Percentiles rank a stretch among this genome's conserved stretches.
Evolutionary conservation across 35 echinoderm and acorn worm species (phyloP).

Genomic region (Holothuria glaberrima): DNA sequence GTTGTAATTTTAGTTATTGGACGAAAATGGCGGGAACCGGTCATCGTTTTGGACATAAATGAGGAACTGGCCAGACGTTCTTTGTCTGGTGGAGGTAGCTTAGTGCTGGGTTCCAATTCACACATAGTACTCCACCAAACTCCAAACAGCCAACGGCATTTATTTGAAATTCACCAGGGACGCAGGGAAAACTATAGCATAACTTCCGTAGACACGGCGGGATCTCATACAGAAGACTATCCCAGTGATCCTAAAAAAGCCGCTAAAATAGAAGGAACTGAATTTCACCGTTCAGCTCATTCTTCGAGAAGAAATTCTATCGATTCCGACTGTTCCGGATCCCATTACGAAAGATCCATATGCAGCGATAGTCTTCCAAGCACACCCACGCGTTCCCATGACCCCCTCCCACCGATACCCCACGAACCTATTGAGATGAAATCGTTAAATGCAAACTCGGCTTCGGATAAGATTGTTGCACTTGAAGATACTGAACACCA

Average conservation of each 20-base stretch:
- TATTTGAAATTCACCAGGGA: constrained; percentile 29
- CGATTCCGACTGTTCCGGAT: constrained; percentile 18
- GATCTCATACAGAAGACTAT: neutral
- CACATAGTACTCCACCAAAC: neutral
- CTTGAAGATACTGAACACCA: constrained; percentile 43
- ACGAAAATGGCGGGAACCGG: constrained; percentile 44
- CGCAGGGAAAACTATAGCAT: constrained; percentile 15
- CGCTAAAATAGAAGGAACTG: constrained; percentile 41
- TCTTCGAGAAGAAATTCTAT: constrained; percentile 41
- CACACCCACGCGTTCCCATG: neutral
- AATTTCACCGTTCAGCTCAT: constrained; percentile 33
- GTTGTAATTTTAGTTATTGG: constrained; percentile 43
- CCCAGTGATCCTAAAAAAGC: constrained; percentile 45
- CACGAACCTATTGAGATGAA: neutral
- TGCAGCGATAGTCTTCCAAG: neutral
- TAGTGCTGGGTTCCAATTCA: constrained; percentile 25
- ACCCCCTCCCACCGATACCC: constrained; percentile 27
- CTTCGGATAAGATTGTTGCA: neutral
- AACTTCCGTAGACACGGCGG: neutral
- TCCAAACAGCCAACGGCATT: neutral
- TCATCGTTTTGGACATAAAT: constrained; percentile 36
- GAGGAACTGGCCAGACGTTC: constrained; percentile 39
- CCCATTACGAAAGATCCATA: constrained; percentile 52
- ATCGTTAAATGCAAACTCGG: neutral
- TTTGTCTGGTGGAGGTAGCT: constrained; percentile 35